These are phyloP conservation scores for Panurus biarmicus DNA, from an alignment of 2,113 vertebrate genomes.

Conservation along the genomic window DNA sequence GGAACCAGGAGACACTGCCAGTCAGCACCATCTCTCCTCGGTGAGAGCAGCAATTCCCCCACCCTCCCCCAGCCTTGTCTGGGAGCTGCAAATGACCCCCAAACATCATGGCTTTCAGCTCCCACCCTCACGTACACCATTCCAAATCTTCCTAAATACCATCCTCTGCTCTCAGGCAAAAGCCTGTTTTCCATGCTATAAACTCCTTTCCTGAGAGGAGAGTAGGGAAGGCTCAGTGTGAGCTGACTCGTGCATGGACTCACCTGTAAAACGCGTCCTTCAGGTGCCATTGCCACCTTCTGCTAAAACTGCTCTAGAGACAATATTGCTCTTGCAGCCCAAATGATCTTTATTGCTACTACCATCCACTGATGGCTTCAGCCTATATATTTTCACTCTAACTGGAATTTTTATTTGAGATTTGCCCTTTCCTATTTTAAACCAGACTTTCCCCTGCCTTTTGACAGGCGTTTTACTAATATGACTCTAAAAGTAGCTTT, in stretches of 20 bases:
- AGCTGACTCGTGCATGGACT: rapidly evolving
- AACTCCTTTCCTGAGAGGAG: not conserved
- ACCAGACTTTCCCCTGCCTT: not conserved
- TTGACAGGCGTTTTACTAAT: not conserved
- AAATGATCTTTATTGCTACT: not conserved
- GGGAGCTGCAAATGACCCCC: not conserved
- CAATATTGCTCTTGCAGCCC: not conserved
- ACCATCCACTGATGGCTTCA: not conserved
- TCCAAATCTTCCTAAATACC: not conserved
- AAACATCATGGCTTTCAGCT: not conserved
- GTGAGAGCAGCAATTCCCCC: not conserved
- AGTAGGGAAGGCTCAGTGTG: not conserved
- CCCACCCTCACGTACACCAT: not conserved
- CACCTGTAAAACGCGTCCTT: not conserved
- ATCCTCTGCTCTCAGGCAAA: not conserved
- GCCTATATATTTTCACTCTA: not conserved
- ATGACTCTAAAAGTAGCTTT: not conserved
- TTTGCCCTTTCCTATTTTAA: not conserved
- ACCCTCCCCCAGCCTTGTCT: not conserved
- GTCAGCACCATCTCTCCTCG: not conserved
- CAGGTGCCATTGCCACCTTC: not conserved
- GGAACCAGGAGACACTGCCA: not conserved
- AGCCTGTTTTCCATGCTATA: not conserved
- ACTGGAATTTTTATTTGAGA: not conserved
- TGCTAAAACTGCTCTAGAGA: not conserved